A percentile compares a stretch with the other conserved stretches of the same genome.
phyloP scores from a whole-genome alignment of 2,797 vertebrate genomes.

The Tokudaia tokunoshimensis region DNA sequence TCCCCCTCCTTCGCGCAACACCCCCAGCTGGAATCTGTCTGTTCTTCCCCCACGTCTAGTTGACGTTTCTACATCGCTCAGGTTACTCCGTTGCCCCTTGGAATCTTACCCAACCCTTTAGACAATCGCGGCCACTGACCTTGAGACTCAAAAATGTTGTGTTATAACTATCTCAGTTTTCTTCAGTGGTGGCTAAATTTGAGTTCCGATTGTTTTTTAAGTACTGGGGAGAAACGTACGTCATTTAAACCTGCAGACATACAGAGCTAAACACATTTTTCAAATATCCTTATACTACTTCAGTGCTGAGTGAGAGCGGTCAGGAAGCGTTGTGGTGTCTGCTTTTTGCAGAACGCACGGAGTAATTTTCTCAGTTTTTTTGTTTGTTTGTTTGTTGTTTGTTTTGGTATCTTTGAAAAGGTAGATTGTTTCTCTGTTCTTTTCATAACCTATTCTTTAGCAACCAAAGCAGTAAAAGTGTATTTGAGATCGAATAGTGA shows the following conservation, averaged over 20 bases:
- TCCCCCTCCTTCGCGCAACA: neutral
- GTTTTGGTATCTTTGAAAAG: constrained; percentile 1
- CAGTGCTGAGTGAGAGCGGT: neutral
- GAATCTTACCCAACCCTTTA: neutral
- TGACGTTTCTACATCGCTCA: neutral
- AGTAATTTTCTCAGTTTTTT: constrained; percentile 12
- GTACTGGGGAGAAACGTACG: neutral
- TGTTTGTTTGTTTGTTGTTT: neutral
- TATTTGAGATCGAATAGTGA: neutral
- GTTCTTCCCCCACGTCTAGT: neutral
- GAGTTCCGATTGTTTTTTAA: neutral
- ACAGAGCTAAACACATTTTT: constrained; percentile 31
- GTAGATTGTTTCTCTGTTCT: neutral
- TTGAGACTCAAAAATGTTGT: neutral
- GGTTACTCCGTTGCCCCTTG: neutral
- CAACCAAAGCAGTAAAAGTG: neutral
- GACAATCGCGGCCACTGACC: neutral
- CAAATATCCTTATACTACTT: neutral
- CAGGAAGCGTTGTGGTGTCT: neutral
- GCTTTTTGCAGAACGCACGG: constrained; percentile 35
- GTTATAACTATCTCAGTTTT: neutral
- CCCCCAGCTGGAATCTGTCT: neutral
- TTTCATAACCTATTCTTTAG: constrained; percentile 28
- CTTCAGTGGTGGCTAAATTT: constrained; percentile 1
- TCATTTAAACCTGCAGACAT: constrained; percentile 14